Percentiles rank a stretch among this genome's conserved stretches.
These are phyloP conservation scores for Aphidius ervi DNA, from an alignment of 1,140 invertebrate species.

Conservation along the genomic window DNA sequence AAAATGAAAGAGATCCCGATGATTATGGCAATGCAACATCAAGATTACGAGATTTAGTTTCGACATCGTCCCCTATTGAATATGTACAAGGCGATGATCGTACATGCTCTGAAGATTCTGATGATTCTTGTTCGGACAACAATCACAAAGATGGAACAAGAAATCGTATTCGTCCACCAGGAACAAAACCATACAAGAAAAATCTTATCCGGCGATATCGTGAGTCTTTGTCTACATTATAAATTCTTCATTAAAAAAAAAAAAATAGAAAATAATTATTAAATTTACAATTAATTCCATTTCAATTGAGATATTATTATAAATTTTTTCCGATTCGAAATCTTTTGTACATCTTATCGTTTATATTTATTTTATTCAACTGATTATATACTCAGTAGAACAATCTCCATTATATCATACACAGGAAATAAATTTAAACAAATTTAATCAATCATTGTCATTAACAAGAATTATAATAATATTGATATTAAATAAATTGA, in stretches of 20 bases:
- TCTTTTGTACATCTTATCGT: neutral
- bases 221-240: conserved; percentile 61
- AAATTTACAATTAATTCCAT: too few species aligned
- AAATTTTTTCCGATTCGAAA: too few species aligned
- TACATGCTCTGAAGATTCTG: conserved; percentile 69
- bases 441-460: too few species aligned
- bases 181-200: conserved; percentile 81
- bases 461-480: too few species aligned
- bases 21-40: conserved; percentile 30
- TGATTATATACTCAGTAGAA: too few species aligned
- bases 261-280: too few species aligned
- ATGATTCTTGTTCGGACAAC: conserved; percentile 63
- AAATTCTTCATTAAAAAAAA: neutral
- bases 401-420: too few species aligned
- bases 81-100: conserved; percentile 51
- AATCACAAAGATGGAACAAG: conserved; percentile 43
- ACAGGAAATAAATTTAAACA: too few species aligned
- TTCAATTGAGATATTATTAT: too few species aligned
- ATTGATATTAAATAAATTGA: too few species aligned
- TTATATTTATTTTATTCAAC: neutral
- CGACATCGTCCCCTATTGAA: conserved; percentile 29
- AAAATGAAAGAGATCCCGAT: conserved; percentile 30
- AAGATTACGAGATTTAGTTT: conserved; percentile 21
- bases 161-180: conserved; percentile 42
- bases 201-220: conserved; percentile 83